Conservation (phyloP, 2,888 invertebrate genomes). For the Encarsia formosa region DNA sequence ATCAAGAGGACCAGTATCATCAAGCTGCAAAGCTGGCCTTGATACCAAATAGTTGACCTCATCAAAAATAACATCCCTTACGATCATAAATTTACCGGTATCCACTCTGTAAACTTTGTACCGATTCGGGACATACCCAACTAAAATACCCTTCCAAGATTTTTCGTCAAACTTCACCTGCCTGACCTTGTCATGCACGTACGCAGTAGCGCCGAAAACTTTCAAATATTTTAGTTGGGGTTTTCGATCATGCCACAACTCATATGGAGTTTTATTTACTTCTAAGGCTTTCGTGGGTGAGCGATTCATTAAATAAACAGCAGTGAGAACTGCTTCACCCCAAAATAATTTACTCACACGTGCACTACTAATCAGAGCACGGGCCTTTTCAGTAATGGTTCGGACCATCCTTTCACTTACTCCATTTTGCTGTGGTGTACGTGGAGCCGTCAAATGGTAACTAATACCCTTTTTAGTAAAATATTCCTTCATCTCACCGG, state of each 20-base stretch:
- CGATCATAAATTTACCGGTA: slow-evolving; percentile 35
- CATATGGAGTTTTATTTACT: slow-evolving; percentile 42
- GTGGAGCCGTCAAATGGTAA: slow-evolving; percentile 45
- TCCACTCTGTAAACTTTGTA: slow-evolving; percentile 40
- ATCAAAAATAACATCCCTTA: slow-evolving; percentile 42
- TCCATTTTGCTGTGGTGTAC: slow-evolving; percentile 46
- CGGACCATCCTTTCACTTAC: slow-evolving; percentile 45
- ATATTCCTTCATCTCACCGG: slow-evolving; percentile 38
- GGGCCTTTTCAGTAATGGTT: slow-evolving; percentile 29
- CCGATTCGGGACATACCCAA: slow-evolving; percentile 31
- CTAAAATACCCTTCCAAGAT: slow-evolving; percentile 39
- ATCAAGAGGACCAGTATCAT: background rate
- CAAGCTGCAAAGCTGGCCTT: background rate
- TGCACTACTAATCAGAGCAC: slow-evolving; percentile 18
- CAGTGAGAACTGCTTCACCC: slow-evolving; percentile 32
- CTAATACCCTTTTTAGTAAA: slow-evolving; percentile 39
- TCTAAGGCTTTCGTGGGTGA: slow-evolving; percentile 41
- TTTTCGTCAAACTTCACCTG: slow-evolving; percentile 41
- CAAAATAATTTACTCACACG: slow-evolving; percentile 22
- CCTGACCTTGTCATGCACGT: slow-evolving; percentile 39
- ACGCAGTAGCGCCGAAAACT: slow-evolving; percentile 42
- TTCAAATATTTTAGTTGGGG: slow-evolving; percentile 35
- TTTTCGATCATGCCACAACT: slow-evolving; percentile 44
- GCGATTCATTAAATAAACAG: slow-evolving; percentile 41
- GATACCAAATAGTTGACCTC: slow-evolving; percentile 33